phyloP scores from a whole-genome alignment of 2,888 invertebrate species.

The Eurytoma californica region DNA sequence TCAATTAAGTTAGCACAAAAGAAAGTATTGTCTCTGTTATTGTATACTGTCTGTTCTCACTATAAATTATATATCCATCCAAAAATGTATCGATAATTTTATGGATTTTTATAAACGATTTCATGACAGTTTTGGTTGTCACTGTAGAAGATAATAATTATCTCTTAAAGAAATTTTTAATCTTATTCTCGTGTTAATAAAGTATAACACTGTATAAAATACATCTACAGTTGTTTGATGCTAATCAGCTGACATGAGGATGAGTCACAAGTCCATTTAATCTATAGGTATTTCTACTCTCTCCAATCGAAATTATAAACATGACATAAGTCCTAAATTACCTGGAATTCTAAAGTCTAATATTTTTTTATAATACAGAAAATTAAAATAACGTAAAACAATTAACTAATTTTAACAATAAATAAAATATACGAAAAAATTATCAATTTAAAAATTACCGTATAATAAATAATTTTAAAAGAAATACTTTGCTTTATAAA shows the following conservation, averaged over 20 bases:
- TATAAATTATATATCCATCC: no score
- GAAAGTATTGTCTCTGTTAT: no score
- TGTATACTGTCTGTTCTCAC: no score
- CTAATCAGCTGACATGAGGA: constrained; percentile 41
- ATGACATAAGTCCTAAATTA: constrained; percentile 11
- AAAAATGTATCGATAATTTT: no score
- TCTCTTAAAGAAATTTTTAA: background rate
- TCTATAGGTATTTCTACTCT: constrained; percentile 7
- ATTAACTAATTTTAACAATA: background rate
- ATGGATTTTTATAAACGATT: background rate
- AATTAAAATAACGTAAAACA: background rate
- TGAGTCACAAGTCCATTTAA: constrained; percentile 37
- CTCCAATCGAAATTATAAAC: background rate
- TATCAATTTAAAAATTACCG: background rate
- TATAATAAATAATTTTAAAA: background rate
- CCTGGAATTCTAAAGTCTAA: background rate
- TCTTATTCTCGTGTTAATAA: background rate
- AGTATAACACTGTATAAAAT: background rate
- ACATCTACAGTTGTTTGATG: background rate
- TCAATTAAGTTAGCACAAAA: no score
- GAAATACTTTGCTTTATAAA: background rate
- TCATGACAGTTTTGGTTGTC: background rate
- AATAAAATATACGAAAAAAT: background rate
- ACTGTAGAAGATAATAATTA: background rate
- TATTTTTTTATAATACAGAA: background rate